Evolutionary conservation across 64 coral and sea anemone species (phyloP), one percentile per base, ranked within the genome.

Genomic region (Actinia tenebrosa): DNA sequence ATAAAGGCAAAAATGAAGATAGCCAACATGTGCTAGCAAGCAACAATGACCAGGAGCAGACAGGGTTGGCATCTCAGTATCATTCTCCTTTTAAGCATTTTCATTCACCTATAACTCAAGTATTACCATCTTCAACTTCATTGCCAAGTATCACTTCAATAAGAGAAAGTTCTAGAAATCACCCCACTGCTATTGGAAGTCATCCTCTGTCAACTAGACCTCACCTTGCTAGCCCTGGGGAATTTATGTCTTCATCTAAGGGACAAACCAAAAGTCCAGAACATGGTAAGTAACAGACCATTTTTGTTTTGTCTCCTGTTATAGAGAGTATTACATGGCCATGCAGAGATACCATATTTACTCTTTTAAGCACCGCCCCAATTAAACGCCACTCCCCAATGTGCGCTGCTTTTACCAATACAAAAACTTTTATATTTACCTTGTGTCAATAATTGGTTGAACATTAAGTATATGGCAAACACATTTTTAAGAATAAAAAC

Each of bases 161-260:
- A 7, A 42, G 69, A 42, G 69, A 75, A 75, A 26, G 69, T 30
- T 7, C 69, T 75, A 75, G 69, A 14, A 75, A 75, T 75, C 69
- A 75, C 26, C 27, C n/a, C 14, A 1, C 69, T 30, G 69, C 23
- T 42, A 30, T 30, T 17, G 50, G 83, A 30, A 85, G 37, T 44
- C 54, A 14, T 30, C 83, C 62, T 59, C 16, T 59, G 55, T 85
- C 83, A 14, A 50, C 60, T 8, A 87, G 85, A 60, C 90, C 90
- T 59, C 86, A 92, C 71, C 85, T 92, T 60, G 90, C 90, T 13
- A 92, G 90, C 83, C 90, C 90, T 53, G 86, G 55, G 2, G 90
- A 87, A 20, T 92, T 92, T 63, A 45, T 87, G 42, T 71, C 43
- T 82, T 62, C 85, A 52, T 43, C 78, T 16, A 82, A 59, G 53